Percentiles rank a stretch among this genome's conserved stretches.
These are phyloP conservation scores for Enhydra lutris DNA, from an alignment of 2,113 vertebrate genomes.

Conservation along the genomic window DNA sequence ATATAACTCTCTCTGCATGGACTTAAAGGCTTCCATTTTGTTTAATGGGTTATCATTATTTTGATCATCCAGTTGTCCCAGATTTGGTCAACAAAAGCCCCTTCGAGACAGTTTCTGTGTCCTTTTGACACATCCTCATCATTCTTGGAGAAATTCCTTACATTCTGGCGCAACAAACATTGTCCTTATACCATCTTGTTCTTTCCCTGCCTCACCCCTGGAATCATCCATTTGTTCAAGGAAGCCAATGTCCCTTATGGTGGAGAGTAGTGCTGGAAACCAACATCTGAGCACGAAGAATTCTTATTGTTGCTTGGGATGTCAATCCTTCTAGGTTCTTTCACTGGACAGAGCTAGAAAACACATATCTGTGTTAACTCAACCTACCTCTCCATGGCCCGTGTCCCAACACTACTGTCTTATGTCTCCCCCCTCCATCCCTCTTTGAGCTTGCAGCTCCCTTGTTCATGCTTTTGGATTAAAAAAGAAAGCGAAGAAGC, in stretches of 20 bases:
- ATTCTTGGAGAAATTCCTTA: background rate
- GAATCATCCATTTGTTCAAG: background rate
- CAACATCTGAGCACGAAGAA: background rate
- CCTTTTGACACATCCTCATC: background rate
- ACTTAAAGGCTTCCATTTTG: background rate
- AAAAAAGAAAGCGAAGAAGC: background rate
- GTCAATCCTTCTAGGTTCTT: background rate
- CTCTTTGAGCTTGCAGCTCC: background rate
- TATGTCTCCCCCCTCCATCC: fast-evolving
- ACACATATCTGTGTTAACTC: background rate
- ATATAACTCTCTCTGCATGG: background rate
- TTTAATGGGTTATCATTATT: background rate
- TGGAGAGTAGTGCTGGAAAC: background rate
- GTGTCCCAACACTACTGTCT: background rate
- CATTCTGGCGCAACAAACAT: background rate
- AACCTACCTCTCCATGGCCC: background rate
- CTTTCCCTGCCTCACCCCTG: background rate
- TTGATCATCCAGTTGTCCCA: background rate
- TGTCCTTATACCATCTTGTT: background rate
- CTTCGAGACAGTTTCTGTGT: background rate
- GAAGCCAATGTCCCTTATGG: background rate
- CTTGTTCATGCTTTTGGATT: background rate
- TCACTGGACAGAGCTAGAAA: background rate
- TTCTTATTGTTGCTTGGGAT: background rate
- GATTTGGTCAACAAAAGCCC: background rate